Conservation (phyloP, 2,888 invertebrate species). For the Nysson spinosus region DNA sequence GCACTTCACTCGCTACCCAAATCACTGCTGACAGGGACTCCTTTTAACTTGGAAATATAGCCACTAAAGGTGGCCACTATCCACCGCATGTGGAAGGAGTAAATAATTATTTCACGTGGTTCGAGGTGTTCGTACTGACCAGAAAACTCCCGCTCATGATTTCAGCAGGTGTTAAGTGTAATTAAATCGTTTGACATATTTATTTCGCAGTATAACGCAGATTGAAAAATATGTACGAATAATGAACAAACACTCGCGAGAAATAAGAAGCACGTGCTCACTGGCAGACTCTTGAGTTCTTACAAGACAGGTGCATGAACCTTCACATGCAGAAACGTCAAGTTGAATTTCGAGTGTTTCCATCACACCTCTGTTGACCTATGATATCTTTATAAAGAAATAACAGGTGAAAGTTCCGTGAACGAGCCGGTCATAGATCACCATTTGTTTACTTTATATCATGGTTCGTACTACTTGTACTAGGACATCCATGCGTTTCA, state of each 20-base stretch:
- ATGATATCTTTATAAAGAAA: too few relatives aligned
- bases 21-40: slow-evolving; percentile 56
- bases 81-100: slow-evolving; percentile 2
- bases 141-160: too few relatives aligned
- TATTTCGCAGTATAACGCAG: slow-evolving; percentile 8
- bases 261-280: background rate
- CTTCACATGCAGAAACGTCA: slow-evolving; percentile 10
- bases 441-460: background rate
- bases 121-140: background rate
- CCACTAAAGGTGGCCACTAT: slow-evolving; percentile 48
- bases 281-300: background rate
- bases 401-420: too few relatives aligned
- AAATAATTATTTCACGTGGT: slow-evolving; percentile 19
- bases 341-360: background rate
- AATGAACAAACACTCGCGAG: background rate
- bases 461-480: background rate
- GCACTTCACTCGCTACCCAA: slow-evolving; percentile 55
- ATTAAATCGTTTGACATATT: slow-evolving; percentile 19
- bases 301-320: slow-evolving; percentile 10
- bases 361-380: too few relatives aligned
- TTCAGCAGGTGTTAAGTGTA: slow-evolving; percentile 23
- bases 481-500: slow-evolving; percentile 1
- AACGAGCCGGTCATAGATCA: too few relatives aligned
- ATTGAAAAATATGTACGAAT: background rate
- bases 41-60: slow-evolving; percentile 59